Conservation (phyloP, 2,113 vertebrate genomes). For the Motacilla tschutschensis region DNA sequence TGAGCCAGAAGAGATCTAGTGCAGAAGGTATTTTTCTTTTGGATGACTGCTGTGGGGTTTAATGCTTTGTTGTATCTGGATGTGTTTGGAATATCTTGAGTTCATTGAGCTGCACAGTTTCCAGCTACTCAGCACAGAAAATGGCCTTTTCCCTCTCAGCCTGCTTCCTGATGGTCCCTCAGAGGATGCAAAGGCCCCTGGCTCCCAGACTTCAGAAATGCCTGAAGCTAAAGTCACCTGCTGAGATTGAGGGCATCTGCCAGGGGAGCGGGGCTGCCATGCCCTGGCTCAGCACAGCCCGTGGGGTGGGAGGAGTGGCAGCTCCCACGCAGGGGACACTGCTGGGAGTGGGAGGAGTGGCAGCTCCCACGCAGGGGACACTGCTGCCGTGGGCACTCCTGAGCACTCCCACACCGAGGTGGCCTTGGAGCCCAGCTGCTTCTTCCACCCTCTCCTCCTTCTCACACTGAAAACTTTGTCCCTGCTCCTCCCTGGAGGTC, state of each 20-base stretch:
- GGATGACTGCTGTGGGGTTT: background rate
- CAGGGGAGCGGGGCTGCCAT: background rate
- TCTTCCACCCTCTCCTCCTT: background rate
- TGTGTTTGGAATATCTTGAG: background rate
- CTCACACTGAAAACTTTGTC: no score
- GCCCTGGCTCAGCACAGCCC: background rate
- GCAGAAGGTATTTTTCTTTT: conserved; percentile 13
- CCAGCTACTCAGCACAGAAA: background rate
- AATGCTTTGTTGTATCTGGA: background rate
- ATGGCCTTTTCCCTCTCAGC: background rate
- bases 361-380: background rate
- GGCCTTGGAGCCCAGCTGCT: background rate
- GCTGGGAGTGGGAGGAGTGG: background rate
- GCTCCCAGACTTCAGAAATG: background rate
- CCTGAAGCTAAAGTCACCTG: background rate
- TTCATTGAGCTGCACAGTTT: background rate
- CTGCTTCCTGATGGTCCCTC: background rate
- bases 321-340: background rate
- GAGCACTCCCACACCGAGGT: background rate
- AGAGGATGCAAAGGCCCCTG: background rate
- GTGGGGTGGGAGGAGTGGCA: background rate
- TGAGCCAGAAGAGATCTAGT: background rate
- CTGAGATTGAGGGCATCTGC: background rate
- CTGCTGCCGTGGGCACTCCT: background rate
- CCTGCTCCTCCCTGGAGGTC: background rate